phyloP scores from a whole-genome alignment of 2,113 vertebrate genomes.

The Oreochromis spilurus region DNA sequence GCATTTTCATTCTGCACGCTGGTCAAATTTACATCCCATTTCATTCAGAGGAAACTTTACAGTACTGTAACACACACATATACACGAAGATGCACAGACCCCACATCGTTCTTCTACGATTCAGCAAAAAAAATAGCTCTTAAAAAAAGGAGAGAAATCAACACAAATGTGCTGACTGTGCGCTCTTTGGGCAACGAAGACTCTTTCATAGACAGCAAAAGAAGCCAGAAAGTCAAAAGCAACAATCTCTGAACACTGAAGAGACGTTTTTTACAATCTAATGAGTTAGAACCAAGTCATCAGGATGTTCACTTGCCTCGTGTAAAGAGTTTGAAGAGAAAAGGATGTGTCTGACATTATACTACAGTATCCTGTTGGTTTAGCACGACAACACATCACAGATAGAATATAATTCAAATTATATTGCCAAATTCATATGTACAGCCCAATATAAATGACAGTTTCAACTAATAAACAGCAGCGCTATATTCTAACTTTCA shows the following conservation, averaged over 20 bases:
- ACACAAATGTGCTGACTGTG: constrained; percentile 50
- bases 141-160: constrained; percentile 6
- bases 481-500: neutral
- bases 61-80: constrained; percentile 7
- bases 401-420: neutral
- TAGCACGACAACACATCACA: neutral
- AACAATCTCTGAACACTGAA: neutral
- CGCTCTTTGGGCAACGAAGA: neutral
- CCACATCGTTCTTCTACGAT: constrained; percentile 24
- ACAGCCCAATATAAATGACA: neutral
- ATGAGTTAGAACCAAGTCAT: neutral
- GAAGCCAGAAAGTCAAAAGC: constrained; percentile 3
- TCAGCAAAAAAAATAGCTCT: constrained; percentile 54
- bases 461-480: neutral
- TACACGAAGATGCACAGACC: neutral
- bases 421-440: neutral
- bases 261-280: neutral
- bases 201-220: constrained; percentile 21
- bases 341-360: neutral
- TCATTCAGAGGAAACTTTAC: constrained; percentile 46
- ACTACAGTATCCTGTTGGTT: neutral
- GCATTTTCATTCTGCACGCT: constrained; percentile 43
- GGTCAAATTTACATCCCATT: constrained; percentile 64
- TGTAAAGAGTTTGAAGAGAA: neutral
- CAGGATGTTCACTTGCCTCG: neutral